Evolutionary conservation across 2,888 invertebrate genomes (phyloP).

Genomic region (Limnephilus lunatus): DNA sequence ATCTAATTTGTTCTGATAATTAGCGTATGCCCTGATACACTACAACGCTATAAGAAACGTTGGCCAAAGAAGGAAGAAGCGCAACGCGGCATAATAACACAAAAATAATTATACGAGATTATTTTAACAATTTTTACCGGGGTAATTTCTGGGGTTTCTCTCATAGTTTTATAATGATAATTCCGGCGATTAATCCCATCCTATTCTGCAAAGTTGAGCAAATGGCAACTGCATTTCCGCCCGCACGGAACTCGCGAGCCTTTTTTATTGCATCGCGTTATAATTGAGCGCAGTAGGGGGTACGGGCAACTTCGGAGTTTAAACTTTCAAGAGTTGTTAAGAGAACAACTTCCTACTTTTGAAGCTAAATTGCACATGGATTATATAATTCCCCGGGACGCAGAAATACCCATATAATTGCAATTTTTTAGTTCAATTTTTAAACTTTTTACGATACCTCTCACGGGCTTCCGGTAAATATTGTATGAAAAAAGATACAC

Average conservation of each 20-base stretch:
- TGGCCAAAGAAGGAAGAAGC: no score
- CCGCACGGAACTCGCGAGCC: not conserved
- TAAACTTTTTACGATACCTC: not conserved
- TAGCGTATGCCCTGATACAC: no score
- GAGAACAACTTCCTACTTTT: conserved; percentile 26
- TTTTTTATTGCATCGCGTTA: conserved; percentile 26
- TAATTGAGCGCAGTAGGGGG: conserved; percentile 26
- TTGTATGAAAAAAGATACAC: no score
- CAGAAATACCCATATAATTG: not conserved
- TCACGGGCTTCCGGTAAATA: not conserved
- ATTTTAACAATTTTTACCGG: no score
- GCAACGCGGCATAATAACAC: no score
- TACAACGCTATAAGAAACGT: no score
- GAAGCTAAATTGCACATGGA: conserved; percentile 28
- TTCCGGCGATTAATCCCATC: not conserved
- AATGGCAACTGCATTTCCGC: not conserved
- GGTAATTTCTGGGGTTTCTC: no score
- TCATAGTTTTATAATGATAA: not conserved
- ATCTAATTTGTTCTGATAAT: no score
- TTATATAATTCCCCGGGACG: not conserved
- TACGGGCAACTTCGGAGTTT: conserved; percentile 8
- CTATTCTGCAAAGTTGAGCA: not conserved
- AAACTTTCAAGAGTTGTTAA: conserved; percentile 43
- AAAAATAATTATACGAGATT: no score
- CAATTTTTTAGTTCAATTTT: not conserved